phyloP scores from a whole-genome alignment of 92 coral and sea anemone species.

The Isaurus tuberculatus region DNA sequence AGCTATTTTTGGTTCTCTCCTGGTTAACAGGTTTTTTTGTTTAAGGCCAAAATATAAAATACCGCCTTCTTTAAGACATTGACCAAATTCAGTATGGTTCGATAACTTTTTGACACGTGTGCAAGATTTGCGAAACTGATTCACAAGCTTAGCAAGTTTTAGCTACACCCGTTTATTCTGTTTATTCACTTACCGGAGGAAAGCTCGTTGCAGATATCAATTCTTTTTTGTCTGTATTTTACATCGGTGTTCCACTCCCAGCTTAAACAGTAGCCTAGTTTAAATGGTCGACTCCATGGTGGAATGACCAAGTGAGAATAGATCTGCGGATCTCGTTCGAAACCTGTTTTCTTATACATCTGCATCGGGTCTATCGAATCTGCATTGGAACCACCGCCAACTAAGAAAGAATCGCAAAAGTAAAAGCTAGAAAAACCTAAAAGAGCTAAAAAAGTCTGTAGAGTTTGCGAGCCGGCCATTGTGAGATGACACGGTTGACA shows the following conservation, averaged over 20 bases:
- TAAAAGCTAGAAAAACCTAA: conserved; percentile 34
- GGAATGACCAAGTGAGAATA: conserved; percentile 94
- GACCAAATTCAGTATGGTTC: not conserved
- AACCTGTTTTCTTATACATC: conserved; percentile 61
- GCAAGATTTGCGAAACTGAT: not conserved
- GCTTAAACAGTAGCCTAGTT: conserved; percentile 92
- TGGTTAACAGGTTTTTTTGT: not conserved
- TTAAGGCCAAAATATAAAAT: too few species aligned
- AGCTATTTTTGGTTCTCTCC: too few species aligned
- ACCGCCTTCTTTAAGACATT: not conserved
- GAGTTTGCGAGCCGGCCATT: conserved; percentile 20
- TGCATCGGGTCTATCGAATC: conserved; percentile 47
- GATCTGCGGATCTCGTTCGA: conserved; percentile 78
- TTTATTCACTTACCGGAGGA: conserved; percentile 79
- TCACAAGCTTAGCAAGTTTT: not conserved
- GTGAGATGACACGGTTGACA: not conserved
- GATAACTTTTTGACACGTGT: conserved; percentile 17
- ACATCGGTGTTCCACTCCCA: conserved; percentile 99
- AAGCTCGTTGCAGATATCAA: conserved; percentile 87
- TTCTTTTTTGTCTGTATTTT: conserved; percentile 85
- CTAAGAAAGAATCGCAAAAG: conserved; percentile 35
- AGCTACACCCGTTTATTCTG: not conserved
- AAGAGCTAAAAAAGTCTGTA: conserved; percentile 31
- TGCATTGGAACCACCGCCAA: conserved; percentile 41
- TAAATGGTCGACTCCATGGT: conserved; percentile 96